These are phyloP conservation scores for Paramisgurnus dabryanus DNA, from an alignment of 2,113 vertebrate species.

Conservation along the genomic window DNA sequence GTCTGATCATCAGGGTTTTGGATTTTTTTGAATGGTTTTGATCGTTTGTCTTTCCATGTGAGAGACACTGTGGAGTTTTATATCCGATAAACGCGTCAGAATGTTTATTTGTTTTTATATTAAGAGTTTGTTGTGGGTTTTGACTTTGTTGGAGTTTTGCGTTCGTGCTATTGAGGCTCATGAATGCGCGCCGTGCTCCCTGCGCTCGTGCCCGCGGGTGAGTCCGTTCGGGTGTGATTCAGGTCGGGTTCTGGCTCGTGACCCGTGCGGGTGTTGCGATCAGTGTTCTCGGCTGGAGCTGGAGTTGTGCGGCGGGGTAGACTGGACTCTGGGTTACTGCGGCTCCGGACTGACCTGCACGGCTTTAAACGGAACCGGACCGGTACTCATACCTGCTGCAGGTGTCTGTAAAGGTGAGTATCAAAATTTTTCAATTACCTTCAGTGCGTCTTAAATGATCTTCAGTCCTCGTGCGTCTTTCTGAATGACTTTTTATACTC, in stretches of 20 bases:
- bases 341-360: conserved; percentile 75
- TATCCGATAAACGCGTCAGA: neutral
- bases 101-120: conserved; percentile 63
- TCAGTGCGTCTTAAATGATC: too few relatives aligned
- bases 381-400: conserved; percentile 62
- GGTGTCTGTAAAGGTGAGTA: conserved; percentile 78
- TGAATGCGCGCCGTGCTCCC: conserved; percentile 72
- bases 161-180: conserved; percentile 62
- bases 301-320: conserved; percentile 75
- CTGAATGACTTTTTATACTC: too few relatives aligned
- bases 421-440: too few relatives aligned
- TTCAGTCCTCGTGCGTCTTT: too few relatives aligned
- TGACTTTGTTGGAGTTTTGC: conserved; percentile 57
- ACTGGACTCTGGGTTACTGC: conserved; percentile 78
- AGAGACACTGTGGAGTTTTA: neutral
- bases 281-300: conserved; percentile 74
- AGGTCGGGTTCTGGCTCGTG: conserved; percentile 65
- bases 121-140: conserved; percentile 51
- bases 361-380: conserved; percentile 66
- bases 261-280: conserved; percentile 79
- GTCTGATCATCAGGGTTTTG: neutral
- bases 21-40: neutral
- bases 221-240: conserved; percentile 65
- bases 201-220: conserved; percentile 66
- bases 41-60: neutral